Percentiles rank a stretch among this genome's conserved stretches.
These are phyloP conservation scores for Tupaia tana DNA, from an alignment of 2,113 vertebrate species.

Conservation along the genomic window DNA sequence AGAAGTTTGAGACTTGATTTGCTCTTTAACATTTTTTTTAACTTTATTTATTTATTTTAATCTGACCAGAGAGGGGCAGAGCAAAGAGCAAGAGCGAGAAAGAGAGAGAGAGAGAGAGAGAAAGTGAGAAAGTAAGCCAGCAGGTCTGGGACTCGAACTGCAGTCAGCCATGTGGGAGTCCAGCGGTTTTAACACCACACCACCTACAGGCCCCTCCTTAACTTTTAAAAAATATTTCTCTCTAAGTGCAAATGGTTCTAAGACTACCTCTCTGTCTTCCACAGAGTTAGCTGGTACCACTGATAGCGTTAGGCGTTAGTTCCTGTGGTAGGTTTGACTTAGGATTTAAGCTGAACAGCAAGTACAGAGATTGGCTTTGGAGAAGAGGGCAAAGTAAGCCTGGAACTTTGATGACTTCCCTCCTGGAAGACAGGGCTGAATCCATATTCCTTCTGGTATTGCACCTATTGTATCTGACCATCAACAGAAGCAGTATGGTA, in stretches of 20 bases:
- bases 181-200: too few relatives aligned
- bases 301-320: neutral
- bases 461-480: neutral
- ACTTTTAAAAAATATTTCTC: neutral
- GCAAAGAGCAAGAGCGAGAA: too few relatives aligned
- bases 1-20: neutral
- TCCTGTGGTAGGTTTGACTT: neutral
- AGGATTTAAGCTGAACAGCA: neutral
- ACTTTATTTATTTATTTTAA: too few relatives aligned
- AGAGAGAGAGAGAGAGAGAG: too few relatives aligned
- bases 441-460: neutral
- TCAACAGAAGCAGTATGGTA: neutral
- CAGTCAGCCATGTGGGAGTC: too few relatives aligned
- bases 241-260: neutral
- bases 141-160: too few relatives aligned
- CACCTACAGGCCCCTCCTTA: too few relatives aligned
- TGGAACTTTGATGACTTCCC: neutral
- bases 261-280: neutral
- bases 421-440: neutral
- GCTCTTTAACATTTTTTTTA: constrained; percentile 10
- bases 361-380: neutral
- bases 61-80: too few relatives aligned
- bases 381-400: neutral
- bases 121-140: too few relatives aligned
- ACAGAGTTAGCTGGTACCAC: neutral